Percentiles rank a stretch among this genome's conserved stretches.
Conservation (phyloP, 2,113 vertebrate species). For the Cynoglossus semilaevis region DNA sequence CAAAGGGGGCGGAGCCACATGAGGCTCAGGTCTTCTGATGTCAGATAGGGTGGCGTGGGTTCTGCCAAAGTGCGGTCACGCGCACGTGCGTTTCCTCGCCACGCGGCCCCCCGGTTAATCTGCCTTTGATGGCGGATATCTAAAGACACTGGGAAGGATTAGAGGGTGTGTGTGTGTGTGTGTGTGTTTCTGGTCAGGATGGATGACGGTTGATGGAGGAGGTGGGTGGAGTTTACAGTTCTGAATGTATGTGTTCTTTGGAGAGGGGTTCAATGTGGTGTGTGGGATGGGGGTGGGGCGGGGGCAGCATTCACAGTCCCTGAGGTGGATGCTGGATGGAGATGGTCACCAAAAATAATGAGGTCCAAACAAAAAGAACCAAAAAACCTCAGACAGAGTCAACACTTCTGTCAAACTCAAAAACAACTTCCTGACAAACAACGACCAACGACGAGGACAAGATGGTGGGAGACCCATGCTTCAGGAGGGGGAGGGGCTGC, state of each 20-base stretch:
- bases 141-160: slow-evolving; percentile 61
- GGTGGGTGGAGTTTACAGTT: slow-evolving; percentile 10
- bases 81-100: neutral
- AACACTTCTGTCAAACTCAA: neutral
- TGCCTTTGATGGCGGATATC: slow-evolving; percentile 32
- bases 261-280: slow-evolving; percentile 25
- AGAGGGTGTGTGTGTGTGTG: slow-evolving; percentile 51
- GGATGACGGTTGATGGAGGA: slow-evolving; percentile 42
- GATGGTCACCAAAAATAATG: slow-evolving; percentile 41
- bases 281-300: slow-evolving; percentile 35
- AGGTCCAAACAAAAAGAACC: neutral
- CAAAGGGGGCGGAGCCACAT: no score
- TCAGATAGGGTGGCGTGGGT: slow-evolving; percentile 5
- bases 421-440: slow-evolving; percentile 43
- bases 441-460: slow-evolving; percentile 30
- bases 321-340: slow-evolving; percentile 51
- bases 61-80: neutral
- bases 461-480: slow-evolving; percentile 63
- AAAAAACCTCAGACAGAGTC: slow-evolving; percentile 4
- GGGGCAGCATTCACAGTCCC: slow-evolving; percentile 62
- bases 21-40: slow-evolving; percentile 23
- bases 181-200: slow-evolving; percentile 52
- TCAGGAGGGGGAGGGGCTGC: slow-evolving; percentile 43
- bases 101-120: no score
- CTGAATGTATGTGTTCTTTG: slow-evolving; percentile 3